These are phyloP conservation scores for Eurystomus glaucurus DNA, from an alignment of 2,797 vertebrate genomes.

Conservation along the genomic window DNA sequence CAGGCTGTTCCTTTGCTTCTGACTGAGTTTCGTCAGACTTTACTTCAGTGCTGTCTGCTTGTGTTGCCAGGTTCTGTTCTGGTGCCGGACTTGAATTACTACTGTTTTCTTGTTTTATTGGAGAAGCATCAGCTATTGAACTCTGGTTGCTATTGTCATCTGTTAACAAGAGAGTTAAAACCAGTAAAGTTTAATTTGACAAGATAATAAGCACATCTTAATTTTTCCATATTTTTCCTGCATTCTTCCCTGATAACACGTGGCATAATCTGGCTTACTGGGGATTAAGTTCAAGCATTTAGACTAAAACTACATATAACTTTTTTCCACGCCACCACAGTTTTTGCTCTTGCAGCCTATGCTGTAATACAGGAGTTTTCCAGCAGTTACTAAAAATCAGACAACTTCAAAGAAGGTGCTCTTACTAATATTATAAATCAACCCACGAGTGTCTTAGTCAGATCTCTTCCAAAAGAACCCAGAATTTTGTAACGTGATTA, in stretches of 20 bases:
- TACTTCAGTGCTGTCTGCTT: constrained; percentile 76
- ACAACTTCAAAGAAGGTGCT: not conserved
- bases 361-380: not conserved
- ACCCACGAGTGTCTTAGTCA: not conserved
- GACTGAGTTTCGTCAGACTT: constrained; percentile 90
- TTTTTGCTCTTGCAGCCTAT: not conserved
- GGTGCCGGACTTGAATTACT: constrained; percentile 96
- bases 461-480: not conserved
- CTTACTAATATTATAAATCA: not conserved
- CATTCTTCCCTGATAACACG: not conserved
- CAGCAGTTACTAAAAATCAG: not conserved
- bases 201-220: not conserved
- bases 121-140: constrained; percentile 97
- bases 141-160: constrained; percentile 99
- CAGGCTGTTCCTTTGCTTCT: constrained; percentile 86
- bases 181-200: not conserved
- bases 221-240: not conserved
- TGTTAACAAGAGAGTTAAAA: constrained; percentile 62
- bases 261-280: not conserved
- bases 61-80: constrained; percentile 83
- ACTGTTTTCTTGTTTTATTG: constrained; percentile 97
- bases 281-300: not conserved
- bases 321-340: not conserved
- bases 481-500: not conserved
- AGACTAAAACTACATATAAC: not conserved